These are phyloP conservation scores for Tragelaphus strepsiceros DNA, from an alignment of 2,113 vertebrate genomes.

Conservation along the genomic window DNA sequence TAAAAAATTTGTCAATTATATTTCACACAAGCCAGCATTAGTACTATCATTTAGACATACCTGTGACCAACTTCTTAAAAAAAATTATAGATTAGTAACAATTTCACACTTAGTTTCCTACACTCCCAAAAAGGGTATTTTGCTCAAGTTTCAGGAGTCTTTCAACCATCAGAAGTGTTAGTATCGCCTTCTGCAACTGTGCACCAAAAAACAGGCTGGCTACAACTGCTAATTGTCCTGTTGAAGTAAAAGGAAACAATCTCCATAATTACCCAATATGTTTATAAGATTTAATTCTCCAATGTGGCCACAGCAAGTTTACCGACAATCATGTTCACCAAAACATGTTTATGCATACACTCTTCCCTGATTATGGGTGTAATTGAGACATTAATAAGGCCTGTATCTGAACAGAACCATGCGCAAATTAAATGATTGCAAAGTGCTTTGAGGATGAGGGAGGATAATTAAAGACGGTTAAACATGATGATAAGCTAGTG, in stretches of 20 bases:
- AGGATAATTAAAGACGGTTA: conserved; percentile 25
- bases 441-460: conserved; percentile 20
- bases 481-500: conserved; percentile 26
- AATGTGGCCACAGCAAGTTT: conserved; percentile 37
- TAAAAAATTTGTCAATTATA: background rate
- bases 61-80: background rate
- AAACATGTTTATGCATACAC: conserved; percentile 30
- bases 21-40: background rate
- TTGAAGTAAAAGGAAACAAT: conserved; percentile 38
- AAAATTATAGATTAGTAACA: background rate
- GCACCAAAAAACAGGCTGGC: conserved; percentile 12
- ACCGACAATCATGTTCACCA: conserved; percentile 24
- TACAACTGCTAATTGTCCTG: conserved; percentile 27
- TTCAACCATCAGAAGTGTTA: conserved; percentile 5
- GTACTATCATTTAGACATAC: background rate
- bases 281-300: conserved; percentile 51
- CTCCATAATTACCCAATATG: conserved; percentile 12
- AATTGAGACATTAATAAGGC: conserved; percentile 48
- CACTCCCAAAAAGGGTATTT: background rate
- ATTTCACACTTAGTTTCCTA: conserved; percentile 49
- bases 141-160: conserved; percentile 30
- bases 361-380: conserved; percentile 34
- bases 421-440: conserved; percentile 48
- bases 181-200: conserved; percentile 3
- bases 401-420: conserved; percentile 29